phyloP scores from a whole-genome alignment of 2,113 vertebrate genomes.

The Heloderma charlesbogerti region DNA sequence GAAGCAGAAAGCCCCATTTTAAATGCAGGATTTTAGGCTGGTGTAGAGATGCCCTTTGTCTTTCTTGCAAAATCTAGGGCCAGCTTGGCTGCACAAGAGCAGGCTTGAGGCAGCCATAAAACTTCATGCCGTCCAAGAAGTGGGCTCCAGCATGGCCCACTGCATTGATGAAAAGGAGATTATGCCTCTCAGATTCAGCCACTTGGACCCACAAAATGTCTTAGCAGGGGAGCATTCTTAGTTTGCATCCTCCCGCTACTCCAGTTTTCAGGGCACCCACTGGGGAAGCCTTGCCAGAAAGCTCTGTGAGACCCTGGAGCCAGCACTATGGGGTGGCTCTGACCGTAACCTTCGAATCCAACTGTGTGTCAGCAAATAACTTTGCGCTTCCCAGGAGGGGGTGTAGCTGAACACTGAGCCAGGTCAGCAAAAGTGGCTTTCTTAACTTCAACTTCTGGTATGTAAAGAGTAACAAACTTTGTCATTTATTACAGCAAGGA shows the following conservation, averaged over 20 bases:
- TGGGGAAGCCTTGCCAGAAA: not conserved
- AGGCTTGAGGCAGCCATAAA: not conserved
- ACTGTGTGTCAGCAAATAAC: constrained; percentile 60
- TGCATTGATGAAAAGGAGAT: not conserved
- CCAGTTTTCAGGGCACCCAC: not conserved
- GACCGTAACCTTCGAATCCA: constrained; percentile 42
- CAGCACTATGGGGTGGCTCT: not conserved
- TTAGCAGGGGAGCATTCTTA: not conserved
- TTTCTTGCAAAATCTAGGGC: constrained; percentile 4
- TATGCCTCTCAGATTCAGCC: not conserved
- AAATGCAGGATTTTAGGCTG: too few species aligned
- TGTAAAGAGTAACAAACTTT: constrained; percentile 63
- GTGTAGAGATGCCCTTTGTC: too few species aligned
- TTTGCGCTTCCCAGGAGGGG: constrained; percentile 56
- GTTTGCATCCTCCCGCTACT: not conserved
- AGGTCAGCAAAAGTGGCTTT: constrained; percentile 60
- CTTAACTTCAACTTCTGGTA: constrained; percentile 63
- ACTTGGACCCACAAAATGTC: not conserved
- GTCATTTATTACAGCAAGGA: constrained; percentile 54
- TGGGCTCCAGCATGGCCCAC: not conserved
- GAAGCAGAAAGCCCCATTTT: too few species aligned
- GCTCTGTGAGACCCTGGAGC: not conserved
- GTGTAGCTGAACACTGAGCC: constrained; percentile 53
- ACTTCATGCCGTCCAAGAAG: not conserved
- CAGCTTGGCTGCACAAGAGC: not conserved